Evolutionary conservation across 2,113 vertebrate genomes (phyloP), one percentile per base, ranked within the genome.

Genomic region (Neodon shergylaensis): DNA sequence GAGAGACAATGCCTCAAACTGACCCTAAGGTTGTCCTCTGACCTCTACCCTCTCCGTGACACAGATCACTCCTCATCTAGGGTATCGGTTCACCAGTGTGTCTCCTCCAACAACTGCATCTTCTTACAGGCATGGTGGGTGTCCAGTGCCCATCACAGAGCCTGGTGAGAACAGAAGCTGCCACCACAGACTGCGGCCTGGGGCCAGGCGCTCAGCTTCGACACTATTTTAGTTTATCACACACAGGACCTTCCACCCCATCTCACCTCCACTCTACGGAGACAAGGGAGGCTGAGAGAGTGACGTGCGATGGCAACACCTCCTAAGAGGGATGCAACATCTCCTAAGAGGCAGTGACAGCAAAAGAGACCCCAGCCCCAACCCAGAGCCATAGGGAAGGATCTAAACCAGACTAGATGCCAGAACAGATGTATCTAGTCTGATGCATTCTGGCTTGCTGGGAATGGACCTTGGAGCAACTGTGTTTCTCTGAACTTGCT

Each of bases 371-470:
- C 54, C 54, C 17, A 58, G 54, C 44, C 19, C 22, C 49, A 63
- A 21, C 44, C 76, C 90, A 49, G 93, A 16, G 70, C 10, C 28
- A 3, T 36, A 10, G 6, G 4, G n/a, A 22, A 13, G 47, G 66
- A 8, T 54, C 28, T 31, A 3, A 33, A 31, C 44, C 44, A 33
- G 28, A 52, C 76, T 26, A 93, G 33, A n/a, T 10, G 3, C 42
- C 0, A 7, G 49, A 47, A 47, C 73, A 2, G 1, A 33, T 10
- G 21, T 0, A 2, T 26, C 31, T 14, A 33, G 44, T 2, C 0
- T 2, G 49, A 14, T 7, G 24, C 0, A 0, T 8, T 39, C 44
- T 76, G 54, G 31, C 47, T 42, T 44, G 31, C 66, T 0, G 2
- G 3, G 6, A 49, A 28, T 26, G 36, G 79, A 44, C 82, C 36